Evolutionary conservation across 2,888 invertebrate genomes (phyloP).

Genomic region (Glaucopsyche alexis): DNA sequence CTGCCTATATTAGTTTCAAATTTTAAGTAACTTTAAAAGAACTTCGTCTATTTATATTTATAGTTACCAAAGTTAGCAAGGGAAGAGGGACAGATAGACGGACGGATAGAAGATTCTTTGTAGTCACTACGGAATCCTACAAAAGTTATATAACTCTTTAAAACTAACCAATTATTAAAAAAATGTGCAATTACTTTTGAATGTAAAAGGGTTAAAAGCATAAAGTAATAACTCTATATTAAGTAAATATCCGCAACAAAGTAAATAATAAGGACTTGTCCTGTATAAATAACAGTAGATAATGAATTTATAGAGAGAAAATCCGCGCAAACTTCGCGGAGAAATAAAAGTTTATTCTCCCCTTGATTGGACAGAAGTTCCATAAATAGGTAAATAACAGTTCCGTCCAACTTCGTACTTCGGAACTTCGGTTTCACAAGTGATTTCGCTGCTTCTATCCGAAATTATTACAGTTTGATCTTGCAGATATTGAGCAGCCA

Average conservation of each 20-base stretch:
- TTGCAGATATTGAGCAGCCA: slow-evolving; percentile 16
- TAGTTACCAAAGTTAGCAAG: no score
- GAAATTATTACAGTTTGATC: slow-evolving; percentile 29
- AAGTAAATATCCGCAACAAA: background rate
- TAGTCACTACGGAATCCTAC: no score
- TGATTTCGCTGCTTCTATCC: slow-evolving; percentile 27
- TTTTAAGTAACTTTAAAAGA: no score
- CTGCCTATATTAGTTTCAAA: no score
- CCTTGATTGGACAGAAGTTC: slow-evolving; percentile 32
- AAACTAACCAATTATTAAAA: no score
- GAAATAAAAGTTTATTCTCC: slow-evolving; percentile 31
- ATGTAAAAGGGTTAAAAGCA: no score
- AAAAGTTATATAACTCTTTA: background rate
- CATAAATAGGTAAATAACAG: slow-evolving; percentile 33
- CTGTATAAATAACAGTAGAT: background rate
- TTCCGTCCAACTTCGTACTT: slow-evolving; percentile 28
- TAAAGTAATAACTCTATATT: no score
- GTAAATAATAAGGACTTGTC: background rate
- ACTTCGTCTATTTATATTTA: no score
- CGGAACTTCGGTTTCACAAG: slow-evolving; percentile 25
- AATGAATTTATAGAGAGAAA: slow-evolving; percentile 26
- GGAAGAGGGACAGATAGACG: no score
- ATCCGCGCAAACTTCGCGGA: background rate
- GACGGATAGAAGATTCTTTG: no score
- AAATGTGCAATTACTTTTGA: no score